Conservation (phyloP, 2,113 vertebrate species). For the Puntigrus tetrazona region DNA sequence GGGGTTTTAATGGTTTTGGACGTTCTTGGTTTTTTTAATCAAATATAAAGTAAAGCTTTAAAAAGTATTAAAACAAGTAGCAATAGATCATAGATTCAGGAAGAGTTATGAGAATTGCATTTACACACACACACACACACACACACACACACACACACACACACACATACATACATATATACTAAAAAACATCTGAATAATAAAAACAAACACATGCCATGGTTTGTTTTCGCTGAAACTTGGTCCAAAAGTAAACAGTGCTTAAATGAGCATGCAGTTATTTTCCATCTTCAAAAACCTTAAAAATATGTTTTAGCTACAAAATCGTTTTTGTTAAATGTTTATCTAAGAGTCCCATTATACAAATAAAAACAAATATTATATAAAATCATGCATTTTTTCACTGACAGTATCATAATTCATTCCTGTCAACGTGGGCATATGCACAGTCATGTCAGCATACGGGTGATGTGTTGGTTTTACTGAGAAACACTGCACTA, state of each 20-base stretch:
- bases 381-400: not conserved
- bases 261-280: too few species aligned
- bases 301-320: not conserved
- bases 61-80: not conserved
- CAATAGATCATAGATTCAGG: too few species aligned
- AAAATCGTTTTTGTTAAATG: not conserved
- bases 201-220: too few species aligned
- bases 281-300: too few species aligned
- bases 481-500: not conserved
- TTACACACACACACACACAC: too few species aligned
- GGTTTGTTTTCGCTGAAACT: too few species aligned
- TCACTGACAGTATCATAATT: not conserved
- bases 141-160: too few species aligned
- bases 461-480: not conserved
- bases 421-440: not conserved
- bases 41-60: not conserved
- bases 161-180: too few species aligned
- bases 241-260: too few species aligned
- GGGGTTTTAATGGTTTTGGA: not conserved
- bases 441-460: not conserved
- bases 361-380: not conserved
- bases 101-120: too few species aligned
- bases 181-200: too few species aligned
- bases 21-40: not conserved
- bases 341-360: not conserved